Evolutionary conservation across 2,797 vertebrate species (phyloP).

Genomic region (Spea hammondii): DNA sequence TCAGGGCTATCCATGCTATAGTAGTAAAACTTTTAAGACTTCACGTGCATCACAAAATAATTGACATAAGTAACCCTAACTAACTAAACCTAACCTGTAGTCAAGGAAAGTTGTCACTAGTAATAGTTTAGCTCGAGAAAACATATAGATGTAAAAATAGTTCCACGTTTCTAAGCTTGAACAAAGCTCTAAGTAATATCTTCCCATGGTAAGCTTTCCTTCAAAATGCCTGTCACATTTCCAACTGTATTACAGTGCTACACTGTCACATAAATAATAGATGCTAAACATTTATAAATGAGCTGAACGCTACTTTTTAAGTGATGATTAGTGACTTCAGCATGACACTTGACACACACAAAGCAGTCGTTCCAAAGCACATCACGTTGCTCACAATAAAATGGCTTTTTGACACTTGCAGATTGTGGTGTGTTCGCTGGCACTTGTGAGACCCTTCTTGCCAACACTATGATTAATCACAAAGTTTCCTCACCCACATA

Average conservation of each 20-base stretch:
- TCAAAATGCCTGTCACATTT: constrained; percentile 49
- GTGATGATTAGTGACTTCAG: constrained; percentile 52
- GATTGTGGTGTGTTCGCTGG: constrained; percentile 39
- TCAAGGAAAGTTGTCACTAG: too few relatives aligned
- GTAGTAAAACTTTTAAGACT: too few relatives aligned
- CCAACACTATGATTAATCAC: constrained; percentile 40
- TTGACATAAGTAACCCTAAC: too few relatives aligned
- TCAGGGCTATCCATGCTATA: too few relatives aligned
- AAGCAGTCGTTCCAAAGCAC: constrained; percentile 33
- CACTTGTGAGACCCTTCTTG: constrained; percentile 38
- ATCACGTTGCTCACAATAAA: constrained; percentile 39
- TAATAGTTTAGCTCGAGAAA: too few relatives aligned
- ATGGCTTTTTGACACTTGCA: constrained; percentile 46
- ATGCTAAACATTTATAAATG: constrained; percentile 51
- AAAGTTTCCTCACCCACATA: constrained; percentile 47
- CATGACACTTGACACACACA: constrained; percentile 51
- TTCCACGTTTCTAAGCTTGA: background rate
- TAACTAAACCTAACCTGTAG: too few relatives aligned
- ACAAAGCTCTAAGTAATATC: constrained; percentile 11
- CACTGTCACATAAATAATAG: constrained; percentile 51
- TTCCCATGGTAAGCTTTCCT: constrained; percentile 20
- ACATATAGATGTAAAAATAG: background rate
- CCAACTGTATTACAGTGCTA: constrained; percentile 35
- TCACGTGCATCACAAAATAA: too few relatives aligned
- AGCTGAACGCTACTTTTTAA: constrained; percentile 49